Conservation (phyloP, 2,797 vertebrate species). For the Aselliscus stoliczkanus region DNA sequence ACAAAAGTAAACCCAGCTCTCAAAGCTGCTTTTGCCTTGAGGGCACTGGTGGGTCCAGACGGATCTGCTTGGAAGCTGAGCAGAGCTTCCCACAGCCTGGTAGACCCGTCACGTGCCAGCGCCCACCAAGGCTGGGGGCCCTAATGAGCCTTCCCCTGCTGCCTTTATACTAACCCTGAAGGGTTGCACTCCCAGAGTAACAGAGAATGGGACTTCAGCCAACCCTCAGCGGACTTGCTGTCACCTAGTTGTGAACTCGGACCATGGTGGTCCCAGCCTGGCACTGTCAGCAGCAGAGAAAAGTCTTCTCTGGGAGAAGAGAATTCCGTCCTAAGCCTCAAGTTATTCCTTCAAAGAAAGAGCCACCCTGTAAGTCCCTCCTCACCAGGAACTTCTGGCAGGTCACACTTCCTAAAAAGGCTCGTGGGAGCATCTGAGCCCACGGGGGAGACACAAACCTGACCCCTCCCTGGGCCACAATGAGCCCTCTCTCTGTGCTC, state of each 20-base stretch:
- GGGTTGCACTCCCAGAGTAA: not conserved
- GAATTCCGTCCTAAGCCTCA: not conserved
- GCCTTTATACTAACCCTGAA: not conserved
- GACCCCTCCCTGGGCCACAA: not conserved
- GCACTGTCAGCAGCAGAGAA: not conserved
- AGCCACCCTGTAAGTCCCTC: not conserved
- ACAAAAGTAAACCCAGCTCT: not conserved
- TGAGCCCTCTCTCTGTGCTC: not conserved
- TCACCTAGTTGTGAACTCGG: not conserved
- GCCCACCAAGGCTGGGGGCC: not conserved
- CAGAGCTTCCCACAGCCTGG: accelerated
- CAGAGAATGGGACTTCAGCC: not conserved
- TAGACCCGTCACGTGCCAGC: not conserved
- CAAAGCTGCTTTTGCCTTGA: not conserved
- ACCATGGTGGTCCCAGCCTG: accelerated
- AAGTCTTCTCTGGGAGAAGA: not conserved
- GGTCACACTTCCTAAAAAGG: not conserved
- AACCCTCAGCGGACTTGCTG: accelerated
- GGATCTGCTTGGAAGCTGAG: not conserved
- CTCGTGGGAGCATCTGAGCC: not conserved
- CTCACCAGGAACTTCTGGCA: not conserved
- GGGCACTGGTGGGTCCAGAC: not conserved
- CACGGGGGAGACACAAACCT: not conserved
- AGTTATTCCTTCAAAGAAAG: not conserved
- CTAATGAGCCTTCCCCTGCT: accelerated